Evolutionary conservation across 2,113 vertebrate genomes (phyloP), one percentile per base, ranked within the genome.

Genomic region (Lutjanus erythropterus): DNA sequence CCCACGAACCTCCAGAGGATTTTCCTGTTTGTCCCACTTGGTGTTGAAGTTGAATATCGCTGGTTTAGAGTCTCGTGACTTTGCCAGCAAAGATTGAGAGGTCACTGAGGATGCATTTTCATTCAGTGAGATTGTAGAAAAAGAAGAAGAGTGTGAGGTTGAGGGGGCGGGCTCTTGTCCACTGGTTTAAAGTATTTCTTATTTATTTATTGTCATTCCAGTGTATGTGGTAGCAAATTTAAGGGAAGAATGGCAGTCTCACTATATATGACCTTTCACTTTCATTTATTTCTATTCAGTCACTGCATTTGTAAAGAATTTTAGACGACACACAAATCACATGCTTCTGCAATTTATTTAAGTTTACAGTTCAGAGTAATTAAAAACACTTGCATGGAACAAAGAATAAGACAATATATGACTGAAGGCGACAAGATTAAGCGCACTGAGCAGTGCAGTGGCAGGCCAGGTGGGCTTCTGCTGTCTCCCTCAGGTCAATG

Each of bases 381-480:
- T 49, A n/a, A 64, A 11, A 72, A 33, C 21, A 27, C 2, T 61
- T 69, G 12, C 6, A n/a, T n/a, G 41, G 58, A 82, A 84, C 31
- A 41, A 16, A 65, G 11, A 55, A 25, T 37, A 18, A 9, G 66
- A 52, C 3, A 39, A 35, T 0, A 47, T 19, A 2, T 65, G 33
- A 31, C 1, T 1, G 21, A 79, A 68, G 35, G 3, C 3, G 16
- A 5, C 50, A 42, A 44, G 7, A 31, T 89, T 72, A 91, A 78
- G 75, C 70, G 65, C 94, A 95, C 61, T 92, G 86, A 29, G 87
- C 9, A 0, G 59, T 80, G 68, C 94, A 95, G 74, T 70, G 89
- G 71, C 94, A 95, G 52, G 89, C 92, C 18, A 94, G 56, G 83
- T 95, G 94, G 60, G 92, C 91, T 27, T 90, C 81, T 9, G 86